Evolutionary conservation across 1,140 invertebrate species (phyloP).

Genomic region (Magallana ariakensis): DNA sequence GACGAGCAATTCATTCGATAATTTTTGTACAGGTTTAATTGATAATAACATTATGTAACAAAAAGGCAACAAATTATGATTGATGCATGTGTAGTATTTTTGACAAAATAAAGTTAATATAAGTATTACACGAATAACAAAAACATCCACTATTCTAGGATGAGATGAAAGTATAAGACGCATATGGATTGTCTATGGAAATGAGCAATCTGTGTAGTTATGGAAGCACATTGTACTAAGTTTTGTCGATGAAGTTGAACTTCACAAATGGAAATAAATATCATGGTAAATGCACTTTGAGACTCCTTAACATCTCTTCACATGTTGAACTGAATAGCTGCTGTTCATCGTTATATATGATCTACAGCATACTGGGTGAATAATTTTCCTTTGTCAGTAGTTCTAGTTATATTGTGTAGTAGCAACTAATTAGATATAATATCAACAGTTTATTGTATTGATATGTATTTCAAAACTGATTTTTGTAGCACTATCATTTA

Average conservation of each 20-base stretch:
- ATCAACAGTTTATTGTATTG: constrained; percentile 34
- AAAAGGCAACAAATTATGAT: constrained; percentile 22
- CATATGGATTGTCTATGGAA: constrained; percentile 10
- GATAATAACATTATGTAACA: constrained; percentile 39
- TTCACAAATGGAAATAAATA: constrained; percentile 33
- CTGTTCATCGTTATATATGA: not conserved
- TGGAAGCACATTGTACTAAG: constrained; percentile 3
- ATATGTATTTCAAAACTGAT: constrained; percentile 12
- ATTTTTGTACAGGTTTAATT: constrained; percentile 18
- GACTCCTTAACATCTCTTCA: not conserved
- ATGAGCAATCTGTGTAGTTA: not conserved
- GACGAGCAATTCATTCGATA: not conserved
- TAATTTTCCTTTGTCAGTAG: not conserved
- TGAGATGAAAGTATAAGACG: not conserved
- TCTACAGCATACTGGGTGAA: not conserved
- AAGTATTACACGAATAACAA: constrained; percentile 25
- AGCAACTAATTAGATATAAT: constrained; percentile 34
- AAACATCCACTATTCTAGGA: constrained; percentile 9
- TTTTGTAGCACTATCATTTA: not conserved
- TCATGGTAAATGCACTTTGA: constrained; percentile 31
- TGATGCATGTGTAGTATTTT: constrained; percentile 22
- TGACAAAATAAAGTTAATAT: constrained; percentile 25
- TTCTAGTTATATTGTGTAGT: constrained; percentile 4
- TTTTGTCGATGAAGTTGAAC: not conserved
- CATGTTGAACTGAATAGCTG: not conserved